Percentiles rank a stretch among this genome's conserved stretches.
Evolutionary conservation across 30 jellyfish, hydroid and myxozoan genomes (phyloP).

Genomic region (Hydractinia echinata): DNA sequence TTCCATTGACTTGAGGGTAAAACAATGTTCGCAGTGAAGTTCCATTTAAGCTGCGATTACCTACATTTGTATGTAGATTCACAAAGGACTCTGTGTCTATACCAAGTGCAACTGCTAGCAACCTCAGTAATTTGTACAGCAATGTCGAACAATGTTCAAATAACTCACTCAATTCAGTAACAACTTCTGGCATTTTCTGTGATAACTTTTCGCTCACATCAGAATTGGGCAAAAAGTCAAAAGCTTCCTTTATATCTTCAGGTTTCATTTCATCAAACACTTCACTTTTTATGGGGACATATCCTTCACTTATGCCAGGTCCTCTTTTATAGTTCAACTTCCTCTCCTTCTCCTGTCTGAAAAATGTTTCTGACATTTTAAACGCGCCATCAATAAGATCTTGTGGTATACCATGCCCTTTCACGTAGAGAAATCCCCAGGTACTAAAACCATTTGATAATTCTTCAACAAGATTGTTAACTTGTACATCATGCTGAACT

Average conservation of each 20-base stretch:
- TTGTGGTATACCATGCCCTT: constrained; percentile 32
- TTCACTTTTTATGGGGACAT: constrained; percentile 21
- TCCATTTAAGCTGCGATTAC: constrained; percentile 18
- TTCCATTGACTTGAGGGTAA: constrained; percentile 9
- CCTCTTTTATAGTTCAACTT: constrained; percentile 12
- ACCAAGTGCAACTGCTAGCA: constrained; percentile 27
- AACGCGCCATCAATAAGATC: background rate
- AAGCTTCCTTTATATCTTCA: constrained; percentile 32
- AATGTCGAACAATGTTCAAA: constrained; percentile 6
- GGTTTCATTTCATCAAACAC: constrained; percentile 14
- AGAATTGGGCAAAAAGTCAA: constrained; percentile 31
- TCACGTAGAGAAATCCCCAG: constrained; percentile 41
- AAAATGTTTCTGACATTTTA: constrained; percentile 2
- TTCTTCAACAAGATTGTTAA: constrained; percentile 3
- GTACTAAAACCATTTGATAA: constrained; percentile 23
- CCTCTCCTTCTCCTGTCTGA: background rate
- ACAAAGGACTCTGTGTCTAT: constrained; percentile 21
- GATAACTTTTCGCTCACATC: background rate
- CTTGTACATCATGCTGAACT: background rate
- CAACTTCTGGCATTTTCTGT: constrained; percentile 9
- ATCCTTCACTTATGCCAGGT: constrained; percentile 29
- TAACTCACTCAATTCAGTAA: background rate
- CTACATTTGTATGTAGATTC: constrained; percentile 15
- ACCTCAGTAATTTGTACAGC: constrained; percentile 5
- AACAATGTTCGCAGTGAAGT: constrained; percentile 25